Conservation (phyloP, 2,113 vertebrate species). For the Cathartes aura region DNA sequence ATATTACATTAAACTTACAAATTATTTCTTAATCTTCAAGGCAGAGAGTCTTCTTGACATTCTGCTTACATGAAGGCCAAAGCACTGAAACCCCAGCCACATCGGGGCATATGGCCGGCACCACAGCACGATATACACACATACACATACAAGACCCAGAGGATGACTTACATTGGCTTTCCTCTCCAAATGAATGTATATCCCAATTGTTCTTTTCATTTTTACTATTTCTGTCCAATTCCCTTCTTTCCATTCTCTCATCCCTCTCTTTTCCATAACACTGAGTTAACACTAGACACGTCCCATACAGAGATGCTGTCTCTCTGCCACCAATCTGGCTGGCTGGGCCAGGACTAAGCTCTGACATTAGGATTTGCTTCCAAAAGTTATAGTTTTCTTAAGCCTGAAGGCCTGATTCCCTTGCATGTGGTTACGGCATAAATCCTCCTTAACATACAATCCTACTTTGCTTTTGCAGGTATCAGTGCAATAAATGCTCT, state of each 20-base stretch:
- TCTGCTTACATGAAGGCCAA: neutral
- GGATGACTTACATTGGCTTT: neutral
- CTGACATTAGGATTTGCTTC: neutral
- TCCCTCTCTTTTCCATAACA: neutral
- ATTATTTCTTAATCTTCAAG: neutral
- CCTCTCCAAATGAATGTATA: neutral
- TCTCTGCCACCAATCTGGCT: neutral
- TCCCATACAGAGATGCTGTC: neutral
- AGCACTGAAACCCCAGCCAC: neutral
- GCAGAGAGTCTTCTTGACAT: neutral
- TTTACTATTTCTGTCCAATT: neutral
- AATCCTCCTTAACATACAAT: neutral
- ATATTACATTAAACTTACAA: neutral
- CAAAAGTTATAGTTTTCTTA: neutral
- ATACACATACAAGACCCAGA: neutral
- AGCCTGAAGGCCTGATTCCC: neutral
- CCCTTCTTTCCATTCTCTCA: neutral
- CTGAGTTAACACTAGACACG: neutral
- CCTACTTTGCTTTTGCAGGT: neutral
- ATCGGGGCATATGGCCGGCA: neutral
- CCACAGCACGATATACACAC: neutral
- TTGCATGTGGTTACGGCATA: neutral
- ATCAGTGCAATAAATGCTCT: neutral
- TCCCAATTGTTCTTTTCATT: neutral
- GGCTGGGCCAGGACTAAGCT: neutral